Conservation (phyloP, 2,113 vertebrate genomes). For the Myotis lucifugus region DNA sequence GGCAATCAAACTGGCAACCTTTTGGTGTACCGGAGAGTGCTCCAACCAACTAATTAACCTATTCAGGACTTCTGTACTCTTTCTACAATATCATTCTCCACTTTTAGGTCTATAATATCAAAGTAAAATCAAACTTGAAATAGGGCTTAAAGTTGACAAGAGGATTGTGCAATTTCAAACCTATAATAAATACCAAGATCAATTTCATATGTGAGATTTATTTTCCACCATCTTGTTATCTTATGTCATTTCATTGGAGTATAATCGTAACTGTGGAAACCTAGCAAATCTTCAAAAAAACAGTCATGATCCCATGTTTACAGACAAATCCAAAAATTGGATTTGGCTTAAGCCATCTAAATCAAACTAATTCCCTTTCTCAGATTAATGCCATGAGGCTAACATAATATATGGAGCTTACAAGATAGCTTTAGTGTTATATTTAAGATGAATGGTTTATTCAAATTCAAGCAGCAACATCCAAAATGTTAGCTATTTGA, state of each 20-base stretch:
- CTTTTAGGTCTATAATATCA: slow-evolving; percentile 28
- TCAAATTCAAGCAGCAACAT: slow-evolving; percentile 55
- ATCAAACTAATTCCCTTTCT: slow-evolving; percentile 72
- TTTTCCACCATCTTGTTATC: slow-evolving; percentile 59
- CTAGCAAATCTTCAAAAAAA: slow-evolving; percentile 62
- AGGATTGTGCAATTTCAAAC: slow-evolving; percentile 64
- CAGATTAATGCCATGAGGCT: slow-evolving; percentile 47
- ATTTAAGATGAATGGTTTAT: slow-evolving; percentile 56
- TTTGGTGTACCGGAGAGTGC: not conserved
- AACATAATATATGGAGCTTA: slow-evolving; percentile 31
- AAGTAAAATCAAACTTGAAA: slow-evolving; percentile 54
- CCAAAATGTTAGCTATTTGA: not conserved
- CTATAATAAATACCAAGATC: slow-evolving; percentile 67
- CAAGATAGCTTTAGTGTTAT: slow-evolving; percentile 48
- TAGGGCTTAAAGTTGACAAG: slow-evolving; percentile 67
- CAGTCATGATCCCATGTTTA: slow-evolving; percentile 56
- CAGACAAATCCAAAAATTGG: slow-evolving; percentile 72
- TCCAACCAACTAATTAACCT: not conserved
- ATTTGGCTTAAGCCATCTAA: slow-evolving; percentile 71
- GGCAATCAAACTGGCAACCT: not conserved
- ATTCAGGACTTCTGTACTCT: not conserved
- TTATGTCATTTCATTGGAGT: slow-evolving; percentile 59
- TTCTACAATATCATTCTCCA: not conserved
- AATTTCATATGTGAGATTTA: slow-evolving; percentile 71
- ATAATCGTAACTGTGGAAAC: slow-evolving; percentile 52